phyloP scores from a whole-genome alignment of 2,113 vertebrate species.

The Neolamprologus devosi region DNA sequence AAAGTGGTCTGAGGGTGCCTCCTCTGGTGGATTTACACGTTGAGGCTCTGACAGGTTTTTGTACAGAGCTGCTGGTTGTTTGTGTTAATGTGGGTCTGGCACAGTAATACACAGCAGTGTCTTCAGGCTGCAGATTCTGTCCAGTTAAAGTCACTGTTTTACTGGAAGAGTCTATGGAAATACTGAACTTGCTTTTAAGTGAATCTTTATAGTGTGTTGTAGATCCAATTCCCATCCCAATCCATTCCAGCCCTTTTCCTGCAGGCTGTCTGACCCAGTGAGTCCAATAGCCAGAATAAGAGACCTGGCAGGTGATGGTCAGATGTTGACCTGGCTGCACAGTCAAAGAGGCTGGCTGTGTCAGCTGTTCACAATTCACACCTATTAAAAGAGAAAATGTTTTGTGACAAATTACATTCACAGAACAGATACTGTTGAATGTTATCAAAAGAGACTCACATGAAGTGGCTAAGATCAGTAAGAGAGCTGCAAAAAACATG shows the following conservation, averaged over 20 bases:
- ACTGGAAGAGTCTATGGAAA: no score
- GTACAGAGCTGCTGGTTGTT: no score
- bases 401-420: rapidly evolving
- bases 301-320: background rate
- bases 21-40: no score
- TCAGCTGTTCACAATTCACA: background rate
- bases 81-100: no score
- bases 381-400: rapidly evolving
- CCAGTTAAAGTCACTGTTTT: no score
- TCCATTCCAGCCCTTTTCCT: rapidly evolving
- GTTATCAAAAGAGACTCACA: background rate
- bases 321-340: rapidly evolving
- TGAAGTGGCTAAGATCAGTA: rapidly evolving
- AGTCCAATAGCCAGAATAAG: no score
- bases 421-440: rapidly evolving
- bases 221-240: rapidly evolving
- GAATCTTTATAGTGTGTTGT: rapidly evolving
- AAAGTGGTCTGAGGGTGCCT: no score
- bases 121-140: rapidly evolving
- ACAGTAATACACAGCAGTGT: no score
- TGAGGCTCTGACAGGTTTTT: no score
- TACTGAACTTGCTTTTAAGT: rapidly evolving
- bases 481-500: background rate
- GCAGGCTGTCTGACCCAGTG: background rate
- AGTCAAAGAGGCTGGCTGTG: rapidly evolving